Conservation (phyloP, 2,888 invertebrate species). For the Spisula solida region DNA sequence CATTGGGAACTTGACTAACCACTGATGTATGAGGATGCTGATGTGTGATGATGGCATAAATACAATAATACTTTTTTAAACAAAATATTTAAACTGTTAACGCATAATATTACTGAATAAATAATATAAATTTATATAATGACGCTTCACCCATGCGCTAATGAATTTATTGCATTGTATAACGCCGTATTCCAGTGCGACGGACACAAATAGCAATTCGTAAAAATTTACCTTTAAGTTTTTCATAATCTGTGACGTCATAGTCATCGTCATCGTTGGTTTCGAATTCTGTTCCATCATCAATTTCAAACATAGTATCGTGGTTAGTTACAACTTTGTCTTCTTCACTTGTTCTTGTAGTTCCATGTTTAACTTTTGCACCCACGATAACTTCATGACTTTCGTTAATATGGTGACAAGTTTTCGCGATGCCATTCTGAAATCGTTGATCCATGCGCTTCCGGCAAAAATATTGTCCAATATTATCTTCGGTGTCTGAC, state of each 20-base stretch:
- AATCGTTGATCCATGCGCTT: neutral
- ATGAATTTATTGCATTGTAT: neutral
- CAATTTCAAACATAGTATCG: neutral
- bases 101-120: too few relatives aligned
- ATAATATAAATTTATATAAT: too few relatives aligned
- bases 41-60: too few relatives aligned
- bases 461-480: neutral
- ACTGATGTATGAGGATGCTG: too few relatives aligned
- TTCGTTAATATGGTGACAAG: too few relatives aligned
- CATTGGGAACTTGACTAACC: too few relatives aligned
- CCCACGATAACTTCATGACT: neutral
- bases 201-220: too few relatives aligned
- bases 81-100: too few relatives aligned
- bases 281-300: neutral
- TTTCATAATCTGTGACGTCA: neutral
- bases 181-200: too few relatives aligned
- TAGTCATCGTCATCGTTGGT: neutral
- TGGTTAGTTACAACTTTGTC: neutral
- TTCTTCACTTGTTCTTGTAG: neutral
- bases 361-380: neutral
- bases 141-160: neutral
- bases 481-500: neutral
- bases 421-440: neutral
- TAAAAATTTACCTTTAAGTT: neutral
- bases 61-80: too few relatives aligned